Evolutionary conservation across 2,113 vertebrate species (phyloP), one percentile per base, ranked within the genome.

Genomic region (Brachypteracias leptosomus): DNA sequence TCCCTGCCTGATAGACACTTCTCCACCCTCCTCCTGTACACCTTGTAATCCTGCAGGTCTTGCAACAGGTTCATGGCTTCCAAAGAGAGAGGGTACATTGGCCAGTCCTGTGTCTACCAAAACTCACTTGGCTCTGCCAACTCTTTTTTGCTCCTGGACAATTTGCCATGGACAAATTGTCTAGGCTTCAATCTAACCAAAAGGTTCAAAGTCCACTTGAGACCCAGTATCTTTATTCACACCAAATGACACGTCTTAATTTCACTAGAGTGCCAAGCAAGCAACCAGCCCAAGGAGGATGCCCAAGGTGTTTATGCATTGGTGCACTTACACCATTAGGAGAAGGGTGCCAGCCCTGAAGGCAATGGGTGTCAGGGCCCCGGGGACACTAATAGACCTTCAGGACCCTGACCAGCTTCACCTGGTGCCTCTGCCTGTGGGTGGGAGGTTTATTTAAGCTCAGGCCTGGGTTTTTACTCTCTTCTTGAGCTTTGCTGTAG

Each of bases 401-500:
- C 55, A 76, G 5, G 15, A 1, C 26, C 24, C 46, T 25, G 13
- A 61, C 1, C 28, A 89, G 24, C 18, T n/a, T 31, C 68, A 76
- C 42, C 26, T 61, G 51, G 13, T 21, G 3, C 13, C 20, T 65
- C 42, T 58, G 52, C 47, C 42, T 17, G 14, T 13, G 42, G 33
- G 15, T 25, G 25, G 33, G 44, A 91, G 25, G 28, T 20, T 31
- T 81, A 61, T 61, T 89, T 66, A 71, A 76, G 51, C 46, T 59
- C 52, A 66, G 57, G 13, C 5, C 10, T 9, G 14, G 19, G 8
- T 0, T 3, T 44, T 55, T 36, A 4, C 0, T n/a, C 1, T 9
- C 4, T 54, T 49, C 4, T 20, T 61, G 11, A 72, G 80, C 9
- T 81, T 72, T 89, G 52, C 11, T 62, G 36, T 20, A 10, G 52